Conservation (phyloP, 2,888 invertebrate genomes). For the Eristalinus sepulchralis region DNA sequence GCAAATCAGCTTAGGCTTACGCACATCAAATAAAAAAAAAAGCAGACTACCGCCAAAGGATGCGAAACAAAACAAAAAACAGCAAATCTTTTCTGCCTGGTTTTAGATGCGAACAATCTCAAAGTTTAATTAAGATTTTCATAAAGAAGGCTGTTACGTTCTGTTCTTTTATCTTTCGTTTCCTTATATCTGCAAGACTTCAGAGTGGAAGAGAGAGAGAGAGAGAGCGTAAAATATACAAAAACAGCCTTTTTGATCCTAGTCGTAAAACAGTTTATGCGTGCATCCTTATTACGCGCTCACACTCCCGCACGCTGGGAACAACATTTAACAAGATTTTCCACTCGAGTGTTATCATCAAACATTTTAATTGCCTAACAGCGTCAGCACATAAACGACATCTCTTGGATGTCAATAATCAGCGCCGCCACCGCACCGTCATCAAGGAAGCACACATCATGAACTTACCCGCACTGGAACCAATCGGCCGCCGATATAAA, state of each 20-base stretch:
- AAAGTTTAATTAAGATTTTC: conserved; percentile 16
- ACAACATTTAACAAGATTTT: conserved; percentile 19
- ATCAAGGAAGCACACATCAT: background rate
- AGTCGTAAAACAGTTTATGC: conserved; percentile 15
- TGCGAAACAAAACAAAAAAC: background rate
- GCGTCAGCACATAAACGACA: conserved; percentile 14
- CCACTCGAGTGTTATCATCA: conserved; percentile 21
- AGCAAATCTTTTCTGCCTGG: conserved; percentile 6
- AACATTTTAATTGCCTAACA: conserved; percentile 26
- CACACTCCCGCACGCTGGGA: background rate
- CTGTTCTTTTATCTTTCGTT: background rate
- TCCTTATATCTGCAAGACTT: background rate
- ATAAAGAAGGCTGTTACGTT: background rate
- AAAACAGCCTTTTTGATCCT: background rate
- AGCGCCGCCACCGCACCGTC: background rate
- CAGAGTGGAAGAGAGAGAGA: background rate
- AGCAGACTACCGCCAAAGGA: background rate
- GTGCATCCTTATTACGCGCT: background rate
- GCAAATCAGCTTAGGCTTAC: background rate
- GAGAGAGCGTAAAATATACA: background rate
- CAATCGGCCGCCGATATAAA: conserved; percentile 22
- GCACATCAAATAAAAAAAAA: background rate
- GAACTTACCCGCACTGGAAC: background rate
- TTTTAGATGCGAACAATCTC: background rate
- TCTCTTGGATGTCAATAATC: conserved; percentile 20